Percentiles rank a stretch among this genome's conserved stretches.
phyloP scores from a whole-genome alignment of 37 sponge, comb jelly and placozoan species.

The Lycopodina hypogea region DNA sequence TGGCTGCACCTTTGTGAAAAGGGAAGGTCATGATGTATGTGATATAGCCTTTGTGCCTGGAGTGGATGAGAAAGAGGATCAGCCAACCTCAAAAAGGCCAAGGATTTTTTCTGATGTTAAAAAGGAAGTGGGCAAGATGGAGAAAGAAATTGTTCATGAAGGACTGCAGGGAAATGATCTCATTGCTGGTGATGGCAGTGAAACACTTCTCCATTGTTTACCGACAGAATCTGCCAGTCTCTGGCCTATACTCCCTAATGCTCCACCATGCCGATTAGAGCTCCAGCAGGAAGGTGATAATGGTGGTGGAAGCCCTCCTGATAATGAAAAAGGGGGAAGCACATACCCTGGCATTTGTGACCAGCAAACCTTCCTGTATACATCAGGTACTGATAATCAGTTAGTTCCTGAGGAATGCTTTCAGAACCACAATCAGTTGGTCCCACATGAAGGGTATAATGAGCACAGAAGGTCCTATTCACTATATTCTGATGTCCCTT shows the following conservation, averaged over 20 bases:
- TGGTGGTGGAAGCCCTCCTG: not conserved
- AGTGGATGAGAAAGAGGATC: not conserved
- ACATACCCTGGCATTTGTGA: not conserved
- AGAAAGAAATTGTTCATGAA: not conserved
- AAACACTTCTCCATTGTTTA: conserved; percentile 21
- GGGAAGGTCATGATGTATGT: no score
- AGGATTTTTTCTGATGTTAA: not conserved
- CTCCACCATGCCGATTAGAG: conserved; percentile 2
- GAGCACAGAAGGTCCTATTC: no score
- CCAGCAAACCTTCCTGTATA: not conserved
- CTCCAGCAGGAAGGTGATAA: not conserved
- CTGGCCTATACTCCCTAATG: conserved; percentile 8
- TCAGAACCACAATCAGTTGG: not conserved
- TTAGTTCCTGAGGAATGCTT: conserved; percentile 3
- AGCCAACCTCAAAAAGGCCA: not conserved
- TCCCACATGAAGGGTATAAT: no score
- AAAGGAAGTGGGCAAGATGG: not conserved
- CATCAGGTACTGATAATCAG: not conserved
- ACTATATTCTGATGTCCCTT: no score
- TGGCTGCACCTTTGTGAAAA: no score
- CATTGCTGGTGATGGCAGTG: conserved; percentile 29
- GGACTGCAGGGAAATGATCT: not conserved
- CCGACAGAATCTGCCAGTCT: conserved; percentile 30
- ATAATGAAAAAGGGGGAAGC: not conserved
- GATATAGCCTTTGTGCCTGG: no score